Conservation (phyloP, 2,797 vertebrate genomes). For the Phalloptychus januarius region DNA sequence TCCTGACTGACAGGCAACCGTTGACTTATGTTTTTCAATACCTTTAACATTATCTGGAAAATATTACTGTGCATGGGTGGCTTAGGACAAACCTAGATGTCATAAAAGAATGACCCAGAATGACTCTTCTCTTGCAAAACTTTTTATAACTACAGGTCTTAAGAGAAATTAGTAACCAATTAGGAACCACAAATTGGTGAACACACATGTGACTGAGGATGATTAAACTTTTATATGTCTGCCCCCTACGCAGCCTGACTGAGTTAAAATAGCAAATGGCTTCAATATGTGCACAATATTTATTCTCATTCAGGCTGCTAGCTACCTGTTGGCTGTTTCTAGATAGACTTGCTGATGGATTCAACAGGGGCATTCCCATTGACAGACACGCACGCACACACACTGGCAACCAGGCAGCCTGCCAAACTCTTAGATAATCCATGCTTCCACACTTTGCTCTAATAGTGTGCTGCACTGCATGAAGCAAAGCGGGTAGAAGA, state of each 20-base stretch:
- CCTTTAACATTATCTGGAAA: not conserved
- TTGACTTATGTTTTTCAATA: not conserved
- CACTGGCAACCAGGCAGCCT: constrained; percentile 57
- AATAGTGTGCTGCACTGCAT: constrained; percentile 32
- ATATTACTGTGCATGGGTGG: not conserved
- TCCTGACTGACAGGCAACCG: not conserved
- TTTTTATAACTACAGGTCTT: constrained; percentile 29
- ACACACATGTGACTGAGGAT: constrained; percentile 44
- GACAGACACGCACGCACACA: constrained; percentile 19
- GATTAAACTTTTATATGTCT: constrained; percentile 68
- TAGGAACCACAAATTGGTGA: constrained; percentile 58
- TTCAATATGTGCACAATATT: constrained; percentile 73
- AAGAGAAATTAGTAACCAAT: constrained; percentile 41
- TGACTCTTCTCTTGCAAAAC: constrained; percentile 6
- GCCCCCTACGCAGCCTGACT: constrained; percentile 60
- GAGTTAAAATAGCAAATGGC: constrained; percentile 73
- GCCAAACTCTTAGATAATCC: constrained; percentile 75
- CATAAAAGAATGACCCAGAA: not conserved
- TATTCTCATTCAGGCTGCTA: constrained; percentile 61
- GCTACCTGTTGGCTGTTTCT: constrained; percentile 74
- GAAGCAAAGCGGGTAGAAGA: constrained; percentile 29
- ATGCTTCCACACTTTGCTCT: constrained; percentile 61
- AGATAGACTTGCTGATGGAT: constrained; percentile 60
- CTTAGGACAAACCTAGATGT: constrained; percentile 1
- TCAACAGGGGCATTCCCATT: constrained; percentile 33